Conservation (phyloP, 2,888 invertebrate genomes). For the Microplitis deprimator region DNA sequence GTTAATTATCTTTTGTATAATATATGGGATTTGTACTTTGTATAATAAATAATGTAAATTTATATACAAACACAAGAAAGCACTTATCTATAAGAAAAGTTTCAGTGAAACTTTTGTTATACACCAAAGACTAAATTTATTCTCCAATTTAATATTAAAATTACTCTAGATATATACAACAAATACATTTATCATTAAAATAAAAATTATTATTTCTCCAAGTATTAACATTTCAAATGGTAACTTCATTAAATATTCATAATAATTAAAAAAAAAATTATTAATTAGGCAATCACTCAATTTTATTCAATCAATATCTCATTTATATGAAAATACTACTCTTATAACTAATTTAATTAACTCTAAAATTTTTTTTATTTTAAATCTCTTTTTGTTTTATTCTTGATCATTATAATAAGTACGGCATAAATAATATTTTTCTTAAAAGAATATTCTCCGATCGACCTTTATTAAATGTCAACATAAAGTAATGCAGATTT, state of each 20-base stretch:
- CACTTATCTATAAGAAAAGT: constrained; percentile 12
- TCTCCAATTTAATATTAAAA: not conserved
- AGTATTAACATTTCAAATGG: not conserved
- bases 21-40: not conserved
- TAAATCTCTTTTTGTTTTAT: not conserved
- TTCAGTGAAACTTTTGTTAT: not conserved
- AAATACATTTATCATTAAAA: not conserved
- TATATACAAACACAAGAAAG: not conserved
- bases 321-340: not conserved
- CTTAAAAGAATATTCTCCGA: not conserved
- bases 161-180: not conserved
- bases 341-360: not conserved
- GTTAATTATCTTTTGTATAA: not conserved
- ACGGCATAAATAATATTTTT: not conserved
- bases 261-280: not conserved
- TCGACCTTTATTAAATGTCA: not conserved
- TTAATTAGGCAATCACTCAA: not conserved
- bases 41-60: constrained; percentile 5
- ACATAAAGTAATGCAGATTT: not conserved
- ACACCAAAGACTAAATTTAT: not conserved
- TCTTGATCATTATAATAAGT: not conserved
- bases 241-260: not conserved
- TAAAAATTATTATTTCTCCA: not conserved
- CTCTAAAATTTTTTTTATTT: not conserved
- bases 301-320: not conserved